Percentiles rank a stretch among this genome's conserved stretches.
These are phyloP conservation scores for Tetramorium simillimum DNA, from an alignment of 1,140 invertebrate species.

Conservation along the genomic window DNA sequence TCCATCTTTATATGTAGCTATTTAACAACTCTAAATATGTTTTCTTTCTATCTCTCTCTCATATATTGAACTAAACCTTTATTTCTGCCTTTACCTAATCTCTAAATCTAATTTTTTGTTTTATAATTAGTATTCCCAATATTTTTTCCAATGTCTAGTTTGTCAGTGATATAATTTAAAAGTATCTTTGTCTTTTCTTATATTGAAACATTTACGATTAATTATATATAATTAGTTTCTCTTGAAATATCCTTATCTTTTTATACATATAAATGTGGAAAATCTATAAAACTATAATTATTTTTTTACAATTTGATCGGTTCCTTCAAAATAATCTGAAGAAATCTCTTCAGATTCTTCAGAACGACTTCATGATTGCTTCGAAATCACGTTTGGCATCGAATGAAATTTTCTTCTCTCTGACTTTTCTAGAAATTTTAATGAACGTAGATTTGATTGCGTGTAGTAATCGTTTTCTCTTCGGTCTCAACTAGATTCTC, in stretches of 20 bases:
- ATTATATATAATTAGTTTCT: neutral
- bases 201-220: neutral
- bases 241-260: neutral
- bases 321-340: neutral
- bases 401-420: neutral
- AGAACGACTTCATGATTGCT: neutral
- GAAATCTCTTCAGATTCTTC: neutral
- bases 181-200: neutral
- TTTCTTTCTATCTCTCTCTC: neutral
- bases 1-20: too few species aligned
- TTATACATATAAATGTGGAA: neutral
- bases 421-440: neutral
- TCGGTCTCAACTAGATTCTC: neutral
- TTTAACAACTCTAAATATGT: too few species aligned
- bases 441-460: neutral
- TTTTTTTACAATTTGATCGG: neutral
- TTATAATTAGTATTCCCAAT: neutral
- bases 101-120: neutral
- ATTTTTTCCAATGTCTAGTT: neutral
- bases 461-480: neutral
- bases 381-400: neutral
- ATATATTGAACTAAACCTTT: neutral
- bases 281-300: neutral
- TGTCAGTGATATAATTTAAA: neutral
- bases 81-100: neutral